Conservation (phyloP, 2,888 invertebrate species). For the Ariolimax columbianus region DNA sequence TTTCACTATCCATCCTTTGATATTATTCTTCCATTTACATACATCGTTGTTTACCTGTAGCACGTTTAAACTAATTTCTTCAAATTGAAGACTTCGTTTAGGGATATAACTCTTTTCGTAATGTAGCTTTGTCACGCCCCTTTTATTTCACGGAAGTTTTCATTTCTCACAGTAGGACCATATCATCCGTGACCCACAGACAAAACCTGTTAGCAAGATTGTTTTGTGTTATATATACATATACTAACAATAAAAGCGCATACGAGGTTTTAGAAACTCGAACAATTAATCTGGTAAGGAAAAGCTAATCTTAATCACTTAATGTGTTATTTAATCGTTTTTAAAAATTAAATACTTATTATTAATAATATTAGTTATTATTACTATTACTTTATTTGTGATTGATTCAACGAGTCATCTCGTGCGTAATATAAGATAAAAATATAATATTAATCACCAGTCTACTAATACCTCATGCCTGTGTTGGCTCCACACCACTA, state of each 20-base stretch:
- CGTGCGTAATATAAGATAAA: no score
- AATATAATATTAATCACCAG: no score
- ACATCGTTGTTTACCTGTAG: no score
- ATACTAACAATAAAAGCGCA: neutral
- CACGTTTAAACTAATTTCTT: neutral
- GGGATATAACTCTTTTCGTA: neutral
- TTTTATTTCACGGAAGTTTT: slow-evolving; percentile 25
- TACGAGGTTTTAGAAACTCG: neutral
- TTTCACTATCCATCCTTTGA: no score
- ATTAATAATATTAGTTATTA: no score
- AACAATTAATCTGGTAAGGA: slow-evolving; percentile 7
- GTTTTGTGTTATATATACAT: neutral
- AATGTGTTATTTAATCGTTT: no score
- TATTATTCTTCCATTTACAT: no score
- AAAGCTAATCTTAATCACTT: neutral
- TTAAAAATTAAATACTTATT: no score
- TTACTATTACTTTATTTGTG: no score
- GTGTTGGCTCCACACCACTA: no score
- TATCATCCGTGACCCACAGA: neutral
- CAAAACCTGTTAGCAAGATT: neutral
- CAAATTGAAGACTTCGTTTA: neutral
- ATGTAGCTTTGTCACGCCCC: slow-evolving; percentile 24
- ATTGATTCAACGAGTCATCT: no score
- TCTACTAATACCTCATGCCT: no score
- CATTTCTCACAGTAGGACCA: neutral